Percentiles rank a stretch among this genome's conserved stretches.
Evolutionary conservation across 2,113 vertebrate genomes (phyloP).

Genomic region (Athene cunicularia): DNA sequence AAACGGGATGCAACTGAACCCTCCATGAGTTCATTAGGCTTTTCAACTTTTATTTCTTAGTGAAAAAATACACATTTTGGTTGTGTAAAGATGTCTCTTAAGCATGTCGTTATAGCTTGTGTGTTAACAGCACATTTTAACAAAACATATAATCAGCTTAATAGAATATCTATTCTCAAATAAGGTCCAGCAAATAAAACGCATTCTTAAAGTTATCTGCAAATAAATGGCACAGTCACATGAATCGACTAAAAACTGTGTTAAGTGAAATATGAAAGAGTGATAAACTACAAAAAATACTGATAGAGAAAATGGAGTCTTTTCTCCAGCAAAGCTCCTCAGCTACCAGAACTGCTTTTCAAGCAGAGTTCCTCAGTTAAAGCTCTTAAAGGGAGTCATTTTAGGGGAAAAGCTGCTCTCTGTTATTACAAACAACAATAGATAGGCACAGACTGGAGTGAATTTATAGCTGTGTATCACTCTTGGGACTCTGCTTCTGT

Average conservation of each 20-base stretch:
- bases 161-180: neutral
- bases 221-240: neutral
- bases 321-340: conserved; percentile 13
- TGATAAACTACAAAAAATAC: neutral
- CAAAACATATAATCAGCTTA: neutral
- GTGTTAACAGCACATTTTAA: neutral
- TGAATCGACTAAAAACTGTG: neutral
- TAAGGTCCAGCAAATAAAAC: neutral
- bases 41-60: neutral
- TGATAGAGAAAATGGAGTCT: conserved; percentile 23
- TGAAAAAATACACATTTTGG: neutral
- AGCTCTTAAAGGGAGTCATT: conserved; percentile 31
- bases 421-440: conserved; percentile 63
- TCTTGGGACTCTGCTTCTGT: conserved; percentile 53
- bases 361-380: conserved; percentile 34
- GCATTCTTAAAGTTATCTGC: neutral
- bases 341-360: conserved; percentile 2
- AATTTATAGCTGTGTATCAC: conserved; percentile 58
- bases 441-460: conserved; percentile 50
- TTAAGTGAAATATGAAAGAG: neutral
- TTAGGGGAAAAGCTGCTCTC: conserved; percentile 38
- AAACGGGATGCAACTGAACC: neutral
- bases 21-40: neutral
- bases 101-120: neutral
- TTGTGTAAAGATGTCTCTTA: neutral